Evolutionary conservation across 2,797 vertebrate genomes (phyloP).

Genomic region (Schizothorax lantsangensis): DNA sequence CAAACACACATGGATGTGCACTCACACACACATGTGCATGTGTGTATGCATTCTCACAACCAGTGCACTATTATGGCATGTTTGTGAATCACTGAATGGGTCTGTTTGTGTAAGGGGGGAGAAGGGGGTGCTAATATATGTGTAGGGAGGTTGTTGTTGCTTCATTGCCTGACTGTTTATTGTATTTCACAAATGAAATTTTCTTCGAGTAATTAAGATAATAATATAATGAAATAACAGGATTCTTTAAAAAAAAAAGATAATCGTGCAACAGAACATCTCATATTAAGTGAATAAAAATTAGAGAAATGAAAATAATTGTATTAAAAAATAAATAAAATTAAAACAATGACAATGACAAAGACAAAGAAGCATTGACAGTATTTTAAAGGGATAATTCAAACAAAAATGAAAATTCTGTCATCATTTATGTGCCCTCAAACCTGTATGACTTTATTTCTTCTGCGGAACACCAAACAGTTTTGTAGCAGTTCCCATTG

Average conservation of each 20-base stretch:
- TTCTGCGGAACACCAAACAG: too few relatives aligned
- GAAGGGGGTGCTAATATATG: constrained; percentile 12
- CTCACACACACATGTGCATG: constrained; percentile 64
- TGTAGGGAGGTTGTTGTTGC: constrained; percentile 15
- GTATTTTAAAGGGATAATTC: not conserved
- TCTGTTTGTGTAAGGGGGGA: constrained; percentile 27
- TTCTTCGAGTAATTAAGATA: not conserved
- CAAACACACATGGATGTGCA: constrained; percentile 61
- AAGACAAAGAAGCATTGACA: not conserved
- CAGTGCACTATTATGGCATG: constrained; percentile 67
- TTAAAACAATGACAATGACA: not conserved
- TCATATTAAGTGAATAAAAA: not conserved
- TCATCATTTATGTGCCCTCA: not conserved
- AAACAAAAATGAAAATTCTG: not conserved
- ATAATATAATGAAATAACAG: not conserved
- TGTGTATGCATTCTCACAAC: constrained; percentile 51
- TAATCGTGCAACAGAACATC: not conserved
- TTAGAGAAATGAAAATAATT: not conserved
- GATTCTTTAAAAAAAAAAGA: not conserved
- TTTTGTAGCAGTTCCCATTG: too few relatives aligned
- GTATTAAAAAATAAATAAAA: not conserved
- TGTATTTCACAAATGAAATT: not conserved
- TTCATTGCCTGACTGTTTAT: constrained; percentile 8
- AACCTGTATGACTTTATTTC: not conserved
- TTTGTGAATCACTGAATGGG: constrained; percentile 55